A percentile compares a stretch with the other conserved stretches of the same genome.
These are phyloP conservation scores for Flabesymbios commensalis DNA, from an alignment of 2,888 invertebrate genomes.

Conservation along the genomic window DNA sequence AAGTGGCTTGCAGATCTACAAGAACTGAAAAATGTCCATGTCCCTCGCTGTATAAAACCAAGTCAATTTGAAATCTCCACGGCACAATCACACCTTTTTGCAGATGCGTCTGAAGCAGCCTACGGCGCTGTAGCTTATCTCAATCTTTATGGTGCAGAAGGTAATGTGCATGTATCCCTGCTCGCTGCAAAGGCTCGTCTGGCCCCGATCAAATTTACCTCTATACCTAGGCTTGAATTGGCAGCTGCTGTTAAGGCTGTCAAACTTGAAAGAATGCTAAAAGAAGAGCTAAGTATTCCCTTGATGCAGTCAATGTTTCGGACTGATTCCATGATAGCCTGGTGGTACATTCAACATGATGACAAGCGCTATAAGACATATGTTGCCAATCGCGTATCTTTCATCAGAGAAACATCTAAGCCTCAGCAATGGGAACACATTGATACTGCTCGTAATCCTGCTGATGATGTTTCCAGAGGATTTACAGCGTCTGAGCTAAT, in stretches of 20 bases:
- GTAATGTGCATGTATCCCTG: not conserved
- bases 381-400: constrained; percentile 38
- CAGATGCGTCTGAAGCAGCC: constrained; percentile 9
- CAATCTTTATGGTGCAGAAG: not conserved
- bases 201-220: constrained; percentile 30
- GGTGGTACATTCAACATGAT: constrained; percentile 37
- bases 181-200: constrained; percentile 28
- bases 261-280: not conserved
- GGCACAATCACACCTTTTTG: constrained; percentile 2
- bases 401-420: constrained; percentile 26
- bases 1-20: constrained; percentile 1
- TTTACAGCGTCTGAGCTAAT: no score
- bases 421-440: constrained; percentile 35
- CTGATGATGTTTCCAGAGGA: constrained; percentile 23
- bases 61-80: not conserved
- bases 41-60: constrained; percentile 13
- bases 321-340: constrained; percentile 34
- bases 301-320: constrained; percentile 4
- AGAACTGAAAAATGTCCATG: not conserved
- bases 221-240: constrained; percentile 33
- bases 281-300: not conserved
- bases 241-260: constrained; percentile 25
- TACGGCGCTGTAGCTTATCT: constrained; percentile 8
- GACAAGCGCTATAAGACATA: constrained; percentile 34
- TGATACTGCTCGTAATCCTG: constrained; percentile 30